phyloP scores from a whole-genome alignment of 2,797 vertebrate species.

The Tragopan temminckii region DNA sequence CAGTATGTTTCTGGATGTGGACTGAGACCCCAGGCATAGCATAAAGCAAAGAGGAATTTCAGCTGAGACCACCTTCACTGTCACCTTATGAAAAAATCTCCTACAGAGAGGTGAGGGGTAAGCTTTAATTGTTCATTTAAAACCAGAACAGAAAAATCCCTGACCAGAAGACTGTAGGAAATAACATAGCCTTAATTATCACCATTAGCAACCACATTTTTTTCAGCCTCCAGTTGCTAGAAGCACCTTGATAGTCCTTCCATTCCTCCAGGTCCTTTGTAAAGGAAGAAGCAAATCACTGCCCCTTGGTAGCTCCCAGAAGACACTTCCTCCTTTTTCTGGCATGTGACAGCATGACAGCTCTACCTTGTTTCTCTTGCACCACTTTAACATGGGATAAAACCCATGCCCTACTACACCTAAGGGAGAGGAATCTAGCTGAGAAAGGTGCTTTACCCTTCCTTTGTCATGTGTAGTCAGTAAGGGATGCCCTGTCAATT shows the following conservation, averaged over 20 bases:
- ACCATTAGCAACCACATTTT: not conserved
- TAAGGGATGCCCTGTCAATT: not conserved
- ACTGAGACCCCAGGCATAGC: not conserved
- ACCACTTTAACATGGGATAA: not conserved
- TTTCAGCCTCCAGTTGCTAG: not conserved
- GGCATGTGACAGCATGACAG: not conserved
- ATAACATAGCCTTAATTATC: not conserved
- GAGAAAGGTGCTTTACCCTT: not conserved
- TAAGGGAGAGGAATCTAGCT: not conserved
- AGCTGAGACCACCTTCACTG: not conserved
- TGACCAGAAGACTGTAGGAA: not conserved
- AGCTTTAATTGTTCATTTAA: not conserved
- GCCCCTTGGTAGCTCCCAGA: not conserved
- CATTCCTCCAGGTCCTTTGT: not conserved
- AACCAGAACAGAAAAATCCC: not conserved
- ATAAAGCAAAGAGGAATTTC: not conserved
- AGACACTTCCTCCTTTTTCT: not conserved
- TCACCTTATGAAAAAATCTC: not conserved
- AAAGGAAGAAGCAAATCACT: not conserved
- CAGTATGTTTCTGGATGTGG: not conserved
- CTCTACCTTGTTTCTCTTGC: not conserved
- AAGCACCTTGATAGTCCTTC: not conserved
- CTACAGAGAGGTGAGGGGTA: not conserved
- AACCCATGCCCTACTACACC: not conserved
- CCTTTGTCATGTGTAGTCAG: not conserved